Evolutionary conservation across 2,113 vertebrate genomes (phyloP), one percentile per base, ranked within the genome.

Genomic region (Pollachius pollachius): DNA sequence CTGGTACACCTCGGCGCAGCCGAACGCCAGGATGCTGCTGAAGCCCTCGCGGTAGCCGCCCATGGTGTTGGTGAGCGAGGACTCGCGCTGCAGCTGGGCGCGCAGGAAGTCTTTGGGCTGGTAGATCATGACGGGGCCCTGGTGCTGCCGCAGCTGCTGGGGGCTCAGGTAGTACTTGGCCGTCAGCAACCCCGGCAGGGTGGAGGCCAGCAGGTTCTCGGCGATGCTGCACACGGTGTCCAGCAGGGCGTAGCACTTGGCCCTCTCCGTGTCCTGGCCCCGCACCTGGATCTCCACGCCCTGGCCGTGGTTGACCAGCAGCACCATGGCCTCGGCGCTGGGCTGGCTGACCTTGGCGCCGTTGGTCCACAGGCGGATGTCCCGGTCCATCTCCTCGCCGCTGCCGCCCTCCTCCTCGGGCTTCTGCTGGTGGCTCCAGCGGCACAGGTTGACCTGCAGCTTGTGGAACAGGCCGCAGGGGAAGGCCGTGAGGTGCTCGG

Each of bases 401-500:
- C 79, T 21, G 8, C 21, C 68, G 8, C 27, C 75, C 3, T 85
- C 84, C 8, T 83, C 85, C 78, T 97, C 96, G 0, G 94, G 66
- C 73, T 94, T 96, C 79, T 98, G 97, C 80, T 98, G 97, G 85
- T 97, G 95, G 90, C 95, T 91, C 96, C 97, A 99, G 65, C 97
- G 92, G 75, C 97, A 99, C 9, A 99, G 91, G 85, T 97, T 98
- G 67, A 98, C 96, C 85, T 99, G 97, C 73, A 99, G 94, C 84
- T 99, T 99, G 90, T 99, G 95, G 65, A 99, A 99, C 79, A 99
- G 92, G 82, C 97, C 96, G 25, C 96, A 98, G 1, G 97, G 97
- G 86, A 97, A 97, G 0, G 97, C 94, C 0, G 96, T 93, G 52
- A 97, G 93, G 86, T 99, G 96, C 90, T 99, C 97, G 11, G 95